Evolutionary conservation across 1,140 invertebrate species (phyloP).

Genomic region (Cydia amplana): DNA sequence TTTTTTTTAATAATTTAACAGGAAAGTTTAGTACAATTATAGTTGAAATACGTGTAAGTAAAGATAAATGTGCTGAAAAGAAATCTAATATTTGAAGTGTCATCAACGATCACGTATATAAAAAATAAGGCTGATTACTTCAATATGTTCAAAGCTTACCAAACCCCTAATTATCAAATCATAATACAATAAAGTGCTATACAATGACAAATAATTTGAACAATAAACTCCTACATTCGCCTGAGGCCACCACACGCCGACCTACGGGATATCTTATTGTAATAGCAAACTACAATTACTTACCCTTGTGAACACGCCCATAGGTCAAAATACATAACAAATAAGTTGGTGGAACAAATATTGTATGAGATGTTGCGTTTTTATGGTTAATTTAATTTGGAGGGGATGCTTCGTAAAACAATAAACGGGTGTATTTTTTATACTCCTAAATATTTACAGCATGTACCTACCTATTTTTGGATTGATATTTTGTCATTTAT

Average conservation of each 20-base stretch:
- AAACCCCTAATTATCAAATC: not conserved
- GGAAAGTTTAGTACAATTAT: too few species aligned
- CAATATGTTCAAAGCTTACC: not conserved
- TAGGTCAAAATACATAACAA: constrained; percentile 25
- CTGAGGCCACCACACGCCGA: constrained; percentile 12
- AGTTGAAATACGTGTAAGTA: too few species aligned
- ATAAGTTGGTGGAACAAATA: constrained; percentile 8
- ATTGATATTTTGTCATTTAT: too few species aligned
- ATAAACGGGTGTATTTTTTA: not conserved
- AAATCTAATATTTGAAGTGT: too few species aligned
- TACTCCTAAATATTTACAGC: not conserved
- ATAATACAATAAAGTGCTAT: not conserved
- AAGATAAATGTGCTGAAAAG: too few species aligned
- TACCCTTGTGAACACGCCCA: not conserved
- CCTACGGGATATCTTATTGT: constrained; percentile 22
- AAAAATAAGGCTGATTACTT: not conserved
- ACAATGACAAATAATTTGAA: constrained; percentile 9
- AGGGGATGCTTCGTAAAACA: not conserved
- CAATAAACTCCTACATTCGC: not conserved
- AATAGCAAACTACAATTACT: constrained; percentile 26
- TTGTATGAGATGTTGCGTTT: constrained; percentile 15
- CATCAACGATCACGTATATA: too few species aligned
- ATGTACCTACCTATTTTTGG: too few species aligned
- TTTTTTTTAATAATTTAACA: too few species aligned
- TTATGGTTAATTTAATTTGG: not conserved